A percentile compares a stretch with the other conserved stretches of the same genome.
Evolutionary conservation across 2,113 vertebrate genomes (phyloP).

Genomic region (Nettapus auritus): DNA sequence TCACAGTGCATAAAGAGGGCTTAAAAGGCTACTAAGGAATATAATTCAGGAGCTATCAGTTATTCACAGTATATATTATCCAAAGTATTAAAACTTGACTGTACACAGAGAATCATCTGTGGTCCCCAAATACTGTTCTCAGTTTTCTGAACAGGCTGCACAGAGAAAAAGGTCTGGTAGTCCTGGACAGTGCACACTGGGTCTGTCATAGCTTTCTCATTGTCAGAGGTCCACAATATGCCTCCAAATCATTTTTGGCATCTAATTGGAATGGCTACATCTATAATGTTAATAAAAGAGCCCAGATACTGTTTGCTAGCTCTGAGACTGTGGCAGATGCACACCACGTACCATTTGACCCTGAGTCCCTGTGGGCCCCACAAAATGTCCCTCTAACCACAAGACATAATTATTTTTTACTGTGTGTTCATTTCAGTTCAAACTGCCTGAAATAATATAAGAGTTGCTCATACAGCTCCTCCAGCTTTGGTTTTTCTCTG

Average conservation of each 20-base stretch:
- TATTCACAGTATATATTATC: not conserved
- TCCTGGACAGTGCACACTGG: not conserved
- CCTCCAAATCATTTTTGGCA: not conserved
- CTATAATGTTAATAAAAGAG: not conserved
- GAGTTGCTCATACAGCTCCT: not conserved
- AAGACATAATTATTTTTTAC: not conserved
- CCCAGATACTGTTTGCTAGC: not conserved
- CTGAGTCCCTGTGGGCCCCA: not conserved
- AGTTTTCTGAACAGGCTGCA: not conserved
- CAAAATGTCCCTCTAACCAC: not conserved
- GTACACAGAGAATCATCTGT: not conserved
- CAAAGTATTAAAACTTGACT: not conserved
- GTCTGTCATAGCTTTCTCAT: not conserved
- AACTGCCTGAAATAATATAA: not conserved
- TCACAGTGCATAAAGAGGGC: not conserved
- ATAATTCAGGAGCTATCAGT: not conserved
- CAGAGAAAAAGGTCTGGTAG: not conserved
- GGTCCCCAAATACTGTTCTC: not conserved
- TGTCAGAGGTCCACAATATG: not conserved
- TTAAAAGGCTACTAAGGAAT: not conserved
- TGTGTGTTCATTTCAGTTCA: not conserved
- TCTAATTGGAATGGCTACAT: not conserved
- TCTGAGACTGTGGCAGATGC: not conserved
- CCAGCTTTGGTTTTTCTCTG: not conserved
- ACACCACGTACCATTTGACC: not conserved